A percentile compares a stretch with the other conserved stretches of the same genome.
These are phyloP conservation scores for Diplazon laetatorius DNA, from an alignment of 2,888 invertebrate genomes.

Conservation along the genomic window DNA sequence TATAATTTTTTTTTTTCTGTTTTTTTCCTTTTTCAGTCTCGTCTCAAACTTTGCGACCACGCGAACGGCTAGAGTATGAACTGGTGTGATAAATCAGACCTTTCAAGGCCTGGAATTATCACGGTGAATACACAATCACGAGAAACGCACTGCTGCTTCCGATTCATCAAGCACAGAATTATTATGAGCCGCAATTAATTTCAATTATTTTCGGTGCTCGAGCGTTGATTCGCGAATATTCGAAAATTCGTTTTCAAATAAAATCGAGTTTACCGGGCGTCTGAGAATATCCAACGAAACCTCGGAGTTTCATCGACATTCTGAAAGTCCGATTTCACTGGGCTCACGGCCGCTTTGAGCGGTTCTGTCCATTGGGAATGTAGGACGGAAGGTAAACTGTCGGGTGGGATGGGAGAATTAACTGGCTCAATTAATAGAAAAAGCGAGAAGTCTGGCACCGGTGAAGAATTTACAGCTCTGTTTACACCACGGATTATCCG, in stretches of 20 bases:
- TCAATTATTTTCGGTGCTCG: constrained; percentile 57
- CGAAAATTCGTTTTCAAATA: no score
- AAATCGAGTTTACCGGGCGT: no score
- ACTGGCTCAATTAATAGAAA: constrained; percentile 25
- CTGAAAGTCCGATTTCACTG: constrained; percentile 7
- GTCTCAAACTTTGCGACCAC: not conserved
- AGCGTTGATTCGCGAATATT: constrained; percentile 13
- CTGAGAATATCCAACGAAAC: not conserved
- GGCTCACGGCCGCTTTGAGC: not conserved
- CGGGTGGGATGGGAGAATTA: constrained; percentile 12
- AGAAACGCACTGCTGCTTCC: not conserved
- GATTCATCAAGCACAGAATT: constrained; percentile 48
- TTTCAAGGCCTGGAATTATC: constrained; percentile 11
- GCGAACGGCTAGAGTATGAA: not conserved
- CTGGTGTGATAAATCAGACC: constrained; percentile 12
- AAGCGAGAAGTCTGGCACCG: not conserved
- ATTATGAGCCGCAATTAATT: constrained; percentile 61
- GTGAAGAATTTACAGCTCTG: constrained; percentile 77
- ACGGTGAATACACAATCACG: not conserved
- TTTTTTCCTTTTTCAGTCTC: no score
- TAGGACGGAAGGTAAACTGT: constrained; percentile 7
- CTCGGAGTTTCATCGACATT: constrained; percentile 21
- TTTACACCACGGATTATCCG: constrained; percentile 69
- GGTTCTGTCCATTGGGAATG: constrained; percentile 7
- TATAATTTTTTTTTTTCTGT: not conserved